These are phyloP conservation scores for Ophion ventricosus DNA, from an alignment of 2,888 invertebrate species.

Conservation along the genomic window DNA sequence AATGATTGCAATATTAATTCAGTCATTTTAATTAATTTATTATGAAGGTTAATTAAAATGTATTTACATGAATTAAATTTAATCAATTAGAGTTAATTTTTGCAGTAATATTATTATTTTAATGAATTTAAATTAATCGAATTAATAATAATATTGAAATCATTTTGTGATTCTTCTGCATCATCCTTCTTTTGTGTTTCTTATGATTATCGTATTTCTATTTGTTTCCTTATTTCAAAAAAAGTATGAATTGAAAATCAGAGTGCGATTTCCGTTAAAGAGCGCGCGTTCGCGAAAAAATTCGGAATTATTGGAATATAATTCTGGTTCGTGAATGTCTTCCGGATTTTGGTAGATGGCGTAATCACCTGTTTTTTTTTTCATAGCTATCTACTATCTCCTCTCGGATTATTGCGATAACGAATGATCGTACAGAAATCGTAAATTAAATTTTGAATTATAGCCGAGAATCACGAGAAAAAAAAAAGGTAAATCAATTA, in stretches of 20 bases:
- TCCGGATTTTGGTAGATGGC: constrained; percentile 12
- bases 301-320: neutral
- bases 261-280: neutral
- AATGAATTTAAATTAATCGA: too few relatives aligned
- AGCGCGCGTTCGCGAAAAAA: neutral
- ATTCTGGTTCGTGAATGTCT: neutral
- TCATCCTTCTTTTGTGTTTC: too few relatives aligned
- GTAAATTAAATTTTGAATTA: neutral
- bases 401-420: constrained; percentile 24
- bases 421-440: neutral
- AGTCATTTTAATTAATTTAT: too few relatives aligned
- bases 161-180: too few relatives aligned
- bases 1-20: too few relatives aligned
- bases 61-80: too few relatives aligned
- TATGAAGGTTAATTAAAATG: too few relatives aligned
- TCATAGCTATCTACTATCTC: neutral
- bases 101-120: too few relatives aligned
- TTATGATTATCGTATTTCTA: neutral
- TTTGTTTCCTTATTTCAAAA: too few relatives aligned
- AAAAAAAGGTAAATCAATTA: neutral
- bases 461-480: neutral
- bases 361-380: neutral
- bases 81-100: too few relatives aligned
- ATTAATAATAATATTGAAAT: too few relatives aligned
- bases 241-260: too few relatives aligned